Evolutionary conservation across 2,797 vertebrate species (phyloP).

Genomic region (Syngnathus rostellatus): DNA sequence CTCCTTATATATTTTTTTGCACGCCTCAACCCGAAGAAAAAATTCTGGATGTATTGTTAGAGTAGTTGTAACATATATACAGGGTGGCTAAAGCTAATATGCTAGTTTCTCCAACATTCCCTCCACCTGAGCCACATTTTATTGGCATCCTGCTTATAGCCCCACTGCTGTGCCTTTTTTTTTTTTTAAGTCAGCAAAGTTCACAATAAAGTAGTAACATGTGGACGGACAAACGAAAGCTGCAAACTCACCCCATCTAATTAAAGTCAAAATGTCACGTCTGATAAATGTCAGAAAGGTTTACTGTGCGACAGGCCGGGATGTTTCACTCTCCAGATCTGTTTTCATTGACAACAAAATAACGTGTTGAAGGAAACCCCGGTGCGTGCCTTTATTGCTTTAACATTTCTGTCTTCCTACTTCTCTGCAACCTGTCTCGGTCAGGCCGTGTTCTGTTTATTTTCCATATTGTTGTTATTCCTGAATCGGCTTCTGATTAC

Average conservation of each 20-base stretch:
- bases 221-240: conserved; percentile 50
- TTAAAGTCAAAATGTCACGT: conserved; percentile 40
- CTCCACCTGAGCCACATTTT: conserved; percentile 69
- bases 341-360: conserved; percentile 18
- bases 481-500: background rate
- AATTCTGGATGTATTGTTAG: background rate
- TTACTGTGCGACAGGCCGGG: conserved; percentile 11
- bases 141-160: conserved; percentile 1
- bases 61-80: background rate
- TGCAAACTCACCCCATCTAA: conserved; percentile 27
- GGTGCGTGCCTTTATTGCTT: conserved; percentile 2
- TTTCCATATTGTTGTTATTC: conserved; percentile 3
- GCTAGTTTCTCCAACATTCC: background rate
- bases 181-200: conserved; percentile 38
- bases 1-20: background rate
- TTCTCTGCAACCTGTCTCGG: conserved; percentile 2
- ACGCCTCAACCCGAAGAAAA: too few relatives aligned
- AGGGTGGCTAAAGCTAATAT: background rate
- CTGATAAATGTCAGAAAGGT: conserved; percentile 24
- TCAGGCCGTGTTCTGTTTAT: background rate
- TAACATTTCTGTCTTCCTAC: background rate
- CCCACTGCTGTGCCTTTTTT: background rate
- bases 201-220: conserved; percentile 58
- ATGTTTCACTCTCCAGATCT: conserved; percentile 15
- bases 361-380: conserved; percentile 15